Conservation (phyloP, 2,113 vertebrate species). For the Macaca mulatta region DNA sequence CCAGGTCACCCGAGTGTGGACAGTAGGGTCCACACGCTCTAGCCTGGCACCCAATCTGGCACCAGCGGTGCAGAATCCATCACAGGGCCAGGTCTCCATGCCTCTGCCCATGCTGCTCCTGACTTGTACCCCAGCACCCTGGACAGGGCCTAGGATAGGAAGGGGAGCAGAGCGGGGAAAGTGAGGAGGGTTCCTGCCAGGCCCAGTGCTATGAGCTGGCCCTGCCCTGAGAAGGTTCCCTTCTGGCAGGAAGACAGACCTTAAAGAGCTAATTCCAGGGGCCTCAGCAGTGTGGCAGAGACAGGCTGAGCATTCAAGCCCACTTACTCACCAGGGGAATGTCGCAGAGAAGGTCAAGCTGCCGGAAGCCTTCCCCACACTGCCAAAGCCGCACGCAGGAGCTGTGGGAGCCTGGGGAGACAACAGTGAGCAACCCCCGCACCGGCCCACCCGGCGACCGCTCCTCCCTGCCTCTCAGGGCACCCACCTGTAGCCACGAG, state of each 20-base stretch:
- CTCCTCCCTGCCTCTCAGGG: neutral
- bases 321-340: slow-evolving; percentile 89
- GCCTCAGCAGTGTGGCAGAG: neutral
- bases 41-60: neutral
- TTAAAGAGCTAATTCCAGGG: neutral
- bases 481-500: slow-evolving; percentile 91
- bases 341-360: slow-evolving; percentile 89
- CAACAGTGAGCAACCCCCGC: neutral
- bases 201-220: neutral
- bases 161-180: no score
- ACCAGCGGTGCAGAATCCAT: neutral
- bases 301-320: neutral
- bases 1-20: neutral
- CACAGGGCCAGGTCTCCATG: neutral
- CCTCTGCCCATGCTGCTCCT: neutral
- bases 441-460: accelerated
- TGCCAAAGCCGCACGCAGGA: slow-evolving; percentile 91
- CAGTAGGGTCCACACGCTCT: neutral
- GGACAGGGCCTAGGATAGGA: neutral
- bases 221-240: neutral
- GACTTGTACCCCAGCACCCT: neutral
- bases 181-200: neutral
- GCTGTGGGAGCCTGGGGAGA: slow-evolving; percentile 91
- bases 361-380: slow-evolving; percentile 89
- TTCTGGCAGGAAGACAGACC: neutral